phyloP scores from a whole-genome alignment of 1,140 invertebrate genomes.

The Hylyphantes graminicola region DNA sequence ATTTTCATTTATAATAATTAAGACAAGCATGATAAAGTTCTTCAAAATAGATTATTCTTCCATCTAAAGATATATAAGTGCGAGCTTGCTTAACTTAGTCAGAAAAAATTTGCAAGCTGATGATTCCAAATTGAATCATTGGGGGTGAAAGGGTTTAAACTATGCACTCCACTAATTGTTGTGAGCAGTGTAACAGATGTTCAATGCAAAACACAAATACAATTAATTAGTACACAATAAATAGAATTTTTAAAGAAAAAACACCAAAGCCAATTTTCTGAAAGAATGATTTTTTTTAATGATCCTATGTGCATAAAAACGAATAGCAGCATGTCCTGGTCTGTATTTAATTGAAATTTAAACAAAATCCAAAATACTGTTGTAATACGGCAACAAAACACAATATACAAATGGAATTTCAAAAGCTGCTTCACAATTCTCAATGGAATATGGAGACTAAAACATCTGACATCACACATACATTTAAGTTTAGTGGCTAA shows the following conservation, averaged over 20 bases:
- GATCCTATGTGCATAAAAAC: slow-evolving; percentile 42
- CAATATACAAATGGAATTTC: slow-evolving; percentile 54
- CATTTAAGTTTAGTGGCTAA: slow-evolving; percentile 50
- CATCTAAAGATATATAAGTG: too few relatives aligned
- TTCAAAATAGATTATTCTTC: too few relatives aligned
- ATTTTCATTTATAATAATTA: too few relatives aligned
- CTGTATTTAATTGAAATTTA: slow-evolving; percentile 13
- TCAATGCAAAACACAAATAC: too few relatives aligned
- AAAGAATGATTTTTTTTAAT: slow-evolving; percentile 47
- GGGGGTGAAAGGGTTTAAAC: too few relatives aligned
- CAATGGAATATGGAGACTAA: slow-evolving; percentile 54
- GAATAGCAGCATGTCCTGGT: slow-evolving; percentile 49
- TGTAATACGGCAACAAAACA: slow-evolving; percentile 34
- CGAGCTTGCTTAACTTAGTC: too few relatives aligned
- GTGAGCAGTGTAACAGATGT: too few relatives aligned
- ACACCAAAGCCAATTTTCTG: slow-evolving; percentile 14
- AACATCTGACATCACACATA: slow-evolving; percentile 35
- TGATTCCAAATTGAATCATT: too few relatives aligned
- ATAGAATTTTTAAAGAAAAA: neutral
- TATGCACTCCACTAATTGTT: too few relatives aligned
- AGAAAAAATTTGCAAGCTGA: too few relatives aligned
- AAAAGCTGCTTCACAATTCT: slow-evolving; percentile 55
- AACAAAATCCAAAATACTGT: slow-evolving; percentile 42
- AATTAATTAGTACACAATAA: too few relatives aligned
- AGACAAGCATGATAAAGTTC: too few relatives aligned